phyloP scores from a whole-genome alignment of 2,113 vertebrate genomes.

The Alosa alosa region DNA sequence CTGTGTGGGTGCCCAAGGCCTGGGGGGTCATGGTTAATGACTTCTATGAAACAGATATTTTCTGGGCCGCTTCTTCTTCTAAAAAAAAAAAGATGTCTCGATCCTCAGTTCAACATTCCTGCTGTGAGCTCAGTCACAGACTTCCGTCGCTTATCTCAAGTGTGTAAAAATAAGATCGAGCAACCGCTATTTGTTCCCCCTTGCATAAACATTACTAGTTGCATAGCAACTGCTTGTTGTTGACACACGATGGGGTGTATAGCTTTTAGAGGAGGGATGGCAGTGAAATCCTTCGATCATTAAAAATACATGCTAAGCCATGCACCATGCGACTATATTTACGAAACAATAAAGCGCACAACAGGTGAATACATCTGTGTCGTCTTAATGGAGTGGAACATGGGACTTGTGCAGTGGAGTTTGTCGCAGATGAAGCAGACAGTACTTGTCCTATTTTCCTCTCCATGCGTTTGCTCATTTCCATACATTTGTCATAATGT shows the following conservation, averaged over 20 bases:
- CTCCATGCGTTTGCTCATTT: neutral
- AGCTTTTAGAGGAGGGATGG: neutral
- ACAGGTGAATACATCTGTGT: neutral
- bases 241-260: neutral
- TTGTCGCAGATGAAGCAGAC: neutral
- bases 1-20: neutral
- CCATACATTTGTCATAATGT: neutral
- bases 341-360: neutral
- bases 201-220: constrained; percentile 7
- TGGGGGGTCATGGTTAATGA: neutral
- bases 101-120: neutral
- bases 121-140: neutral
- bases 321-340: neutral
- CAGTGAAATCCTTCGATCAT: constrained; percentile 1
- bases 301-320: neutral
- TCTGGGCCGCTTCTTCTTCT: neutral
- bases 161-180: neutral
- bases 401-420: neutral
- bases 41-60: too few relatives aligned
- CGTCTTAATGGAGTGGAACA: neutral
- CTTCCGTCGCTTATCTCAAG: neutral
- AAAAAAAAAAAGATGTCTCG: too few relatives aligned
- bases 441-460: neutral
- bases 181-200: neutral
- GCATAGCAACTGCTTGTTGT: constrained; percentile 16